phyloP scores from a whole-genome alignment of 2,113 vertebrate species.

The Tapirus terrestris region DNA sequence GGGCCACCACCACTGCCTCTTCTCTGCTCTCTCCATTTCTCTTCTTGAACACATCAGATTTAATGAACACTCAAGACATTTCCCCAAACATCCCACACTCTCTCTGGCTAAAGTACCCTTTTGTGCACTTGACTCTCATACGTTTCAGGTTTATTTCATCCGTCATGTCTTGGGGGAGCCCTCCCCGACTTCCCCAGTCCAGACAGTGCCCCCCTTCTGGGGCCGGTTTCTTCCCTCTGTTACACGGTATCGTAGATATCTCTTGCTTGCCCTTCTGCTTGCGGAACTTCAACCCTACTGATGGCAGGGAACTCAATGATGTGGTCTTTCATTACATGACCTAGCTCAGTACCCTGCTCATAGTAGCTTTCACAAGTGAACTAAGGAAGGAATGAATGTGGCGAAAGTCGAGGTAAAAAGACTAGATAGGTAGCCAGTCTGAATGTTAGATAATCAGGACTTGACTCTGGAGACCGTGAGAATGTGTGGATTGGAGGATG shows the following conservation, averaged over 20 bases:
- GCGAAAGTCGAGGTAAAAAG: neutral
- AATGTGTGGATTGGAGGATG: neutral
- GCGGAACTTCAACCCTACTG: neutral
- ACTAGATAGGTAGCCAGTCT: neutral
- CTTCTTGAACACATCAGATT: neutral
- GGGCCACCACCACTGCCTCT: accelerated
- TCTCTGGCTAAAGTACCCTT: neutral
- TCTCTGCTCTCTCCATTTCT: neutral
- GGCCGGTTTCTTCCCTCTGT: neutral
- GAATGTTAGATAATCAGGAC: neutral
- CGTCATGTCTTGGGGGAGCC: neutral
- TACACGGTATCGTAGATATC: neutral
- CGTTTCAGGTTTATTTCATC: neutral
- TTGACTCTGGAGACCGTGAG: neutral
- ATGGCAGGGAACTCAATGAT: neutral
- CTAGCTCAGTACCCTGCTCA: neutral
- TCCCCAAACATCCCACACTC: neutral
- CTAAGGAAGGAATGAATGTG: neutral
- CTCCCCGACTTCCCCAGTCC: neutral
- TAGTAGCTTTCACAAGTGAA: neutral
- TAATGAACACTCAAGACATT: neutral
- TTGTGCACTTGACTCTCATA: neutral
- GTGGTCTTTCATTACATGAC: neutral
- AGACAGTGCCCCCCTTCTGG: neutral
- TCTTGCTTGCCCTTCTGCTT: neutral